Conservation (phyloP, 2,888 invertebrate genomes). For the Oscheius sp. region DNA sequence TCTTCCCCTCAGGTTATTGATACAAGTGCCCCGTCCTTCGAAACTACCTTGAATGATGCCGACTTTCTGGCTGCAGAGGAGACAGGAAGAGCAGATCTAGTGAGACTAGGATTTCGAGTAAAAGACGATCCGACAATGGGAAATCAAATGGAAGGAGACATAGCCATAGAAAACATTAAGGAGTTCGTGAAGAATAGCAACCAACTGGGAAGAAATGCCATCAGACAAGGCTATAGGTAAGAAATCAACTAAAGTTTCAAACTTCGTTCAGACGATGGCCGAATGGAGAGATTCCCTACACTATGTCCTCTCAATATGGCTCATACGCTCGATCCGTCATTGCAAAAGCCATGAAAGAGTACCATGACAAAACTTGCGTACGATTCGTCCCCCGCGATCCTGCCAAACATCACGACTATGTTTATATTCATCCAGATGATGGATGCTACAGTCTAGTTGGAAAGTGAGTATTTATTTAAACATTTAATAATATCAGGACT, state of each 20-base stretch:
- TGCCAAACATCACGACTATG: constrained; percentile 73
- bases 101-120: constrained; percentile 49
- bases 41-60: constrained; percentile 43
- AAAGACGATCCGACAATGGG: constrained; percentile 65
- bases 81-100: constrained; percentile 26
- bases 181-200: constrained; percentile 59
- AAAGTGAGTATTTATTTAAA: constrained; percentile 35
- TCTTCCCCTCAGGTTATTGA: constrained; percentile 39
- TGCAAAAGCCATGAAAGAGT: constrained; percentile 66
- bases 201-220: constrained; percentile 63
- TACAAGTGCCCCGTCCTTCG: constrained; percentile 27
- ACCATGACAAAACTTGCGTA: constrained; percentile 76
- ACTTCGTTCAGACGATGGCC: constrained; percentile 59
- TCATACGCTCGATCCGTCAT: constrained; percentile 67
- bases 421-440: constrained; percentile 75
- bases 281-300: constrained; percentile 68
- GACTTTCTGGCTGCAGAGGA: constrained; percentile 39
- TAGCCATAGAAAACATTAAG: constrained; percentile 47
- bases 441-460: constrained; percentile 84
- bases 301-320: constrained; percentile 67
- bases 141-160: constrained; percentile 64
- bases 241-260: background rate
- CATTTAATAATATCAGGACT: constrained; percentile 37
- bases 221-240: constrained; percentile 63
- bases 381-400: constrained; percentile 75